A percentile compares a stretch with the other conserved stretches of the same genome.
Conservation (phyloP, 2,888 invertebrate species). For the Nomada ferruginata region DNA sequence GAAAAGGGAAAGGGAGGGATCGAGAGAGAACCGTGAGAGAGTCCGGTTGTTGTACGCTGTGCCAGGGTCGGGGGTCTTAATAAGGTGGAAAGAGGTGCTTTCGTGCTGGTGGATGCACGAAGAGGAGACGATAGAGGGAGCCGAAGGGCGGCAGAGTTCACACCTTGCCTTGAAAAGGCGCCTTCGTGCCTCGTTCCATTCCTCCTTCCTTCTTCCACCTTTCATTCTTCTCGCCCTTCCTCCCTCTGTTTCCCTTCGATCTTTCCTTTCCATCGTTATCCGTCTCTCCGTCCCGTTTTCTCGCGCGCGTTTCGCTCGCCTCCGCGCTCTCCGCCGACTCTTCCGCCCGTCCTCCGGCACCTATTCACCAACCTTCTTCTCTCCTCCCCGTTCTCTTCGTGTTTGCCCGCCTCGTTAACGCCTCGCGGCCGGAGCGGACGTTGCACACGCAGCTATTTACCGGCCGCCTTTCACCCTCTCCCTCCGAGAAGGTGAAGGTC, state of each 20-base stretch:
- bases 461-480: conserved; percentile 66
- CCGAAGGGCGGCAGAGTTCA: conserved; percentile 73
- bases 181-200: conserved; percentile 69
- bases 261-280: conserved; percentile 28
- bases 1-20: conserved; percentile 31
- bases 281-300: conserved; percentile 26
- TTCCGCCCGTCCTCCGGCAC: conserved; percentile 53
- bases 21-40: conserved; percentile 67
- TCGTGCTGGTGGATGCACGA: conserved; percentile 68
- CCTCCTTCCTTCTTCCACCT: conserved; percentile 54
- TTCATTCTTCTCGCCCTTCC: conserved; percentile 12
- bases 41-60: conserved; percentile 64
- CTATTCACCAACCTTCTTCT: conserved; percentile 54
- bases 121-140: conserved; percentile 69
- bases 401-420: conserved; percentile 81
- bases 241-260: conserved; percentile 1
- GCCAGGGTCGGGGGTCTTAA: conserved; percentile 71
- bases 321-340: conserved; percentile 28
- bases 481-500: conserved; percentile 57
- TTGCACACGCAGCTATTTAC: conserved; percentile 73
- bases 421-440: conserved; percentile 75
- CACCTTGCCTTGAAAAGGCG: conserved; percentile 75
- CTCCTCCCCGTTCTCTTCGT: conserved; percentile 63
- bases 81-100: conserved; percentile 74
- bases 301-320: conserved; percentile 9